Percentiles rank a stretch among this genome's conserved stretches.
Evolutionary conservation across 2,888 invertebrate species (phyloP).

Genomic region (Hyalella azteca): DNA sequence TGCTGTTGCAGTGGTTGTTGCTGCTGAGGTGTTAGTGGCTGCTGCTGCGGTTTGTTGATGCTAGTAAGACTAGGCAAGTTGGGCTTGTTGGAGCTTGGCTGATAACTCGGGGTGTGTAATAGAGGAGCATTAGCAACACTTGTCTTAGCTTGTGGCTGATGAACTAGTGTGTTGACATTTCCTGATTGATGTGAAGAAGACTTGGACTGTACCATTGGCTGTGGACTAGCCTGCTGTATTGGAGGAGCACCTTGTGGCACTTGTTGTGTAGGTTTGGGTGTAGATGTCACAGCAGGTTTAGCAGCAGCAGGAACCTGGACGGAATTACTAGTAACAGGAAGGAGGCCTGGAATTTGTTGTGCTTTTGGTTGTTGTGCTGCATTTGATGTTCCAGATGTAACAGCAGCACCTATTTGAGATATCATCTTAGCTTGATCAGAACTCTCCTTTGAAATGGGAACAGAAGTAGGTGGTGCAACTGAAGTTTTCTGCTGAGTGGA

Average conservation of each 20-base stretch:
- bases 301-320: neutral
- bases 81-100: neutral
- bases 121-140: neutral
- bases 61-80: neutral
- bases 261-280: neutral
- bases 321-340: neutral
- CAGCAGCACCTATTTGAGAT: neutral
- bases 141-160: conserved; percentile 24
- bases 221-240: neutral
- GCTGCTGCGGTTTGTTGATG: conserved; percentile 17
- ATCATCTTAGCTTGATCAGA: no score
- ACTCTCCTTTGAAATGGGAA: no score
- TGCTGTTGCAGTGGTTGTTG: neutral
- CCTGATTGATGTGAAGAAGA: neutral
- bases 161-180: neutral
- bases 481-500: conserved; percentile 36
- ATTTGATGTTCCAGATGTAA: neutral
- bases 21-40: neutral
- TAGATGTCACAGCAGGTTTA: neutral
- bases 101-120: conserved; percentile 15
- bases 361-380: neutral
- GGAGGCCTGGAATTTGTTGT: conserved; percentile 12
- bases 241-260: neutral
- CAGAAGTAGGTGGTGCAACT: neutral
- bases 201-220: neutral